Percentiles rank a stretch among this genome's conserved stretches.
Evolutionary conservation across 2,888 invertebrate species (phyloP).

Genomic region (Scrobipalpa atriplicella): DNA sequence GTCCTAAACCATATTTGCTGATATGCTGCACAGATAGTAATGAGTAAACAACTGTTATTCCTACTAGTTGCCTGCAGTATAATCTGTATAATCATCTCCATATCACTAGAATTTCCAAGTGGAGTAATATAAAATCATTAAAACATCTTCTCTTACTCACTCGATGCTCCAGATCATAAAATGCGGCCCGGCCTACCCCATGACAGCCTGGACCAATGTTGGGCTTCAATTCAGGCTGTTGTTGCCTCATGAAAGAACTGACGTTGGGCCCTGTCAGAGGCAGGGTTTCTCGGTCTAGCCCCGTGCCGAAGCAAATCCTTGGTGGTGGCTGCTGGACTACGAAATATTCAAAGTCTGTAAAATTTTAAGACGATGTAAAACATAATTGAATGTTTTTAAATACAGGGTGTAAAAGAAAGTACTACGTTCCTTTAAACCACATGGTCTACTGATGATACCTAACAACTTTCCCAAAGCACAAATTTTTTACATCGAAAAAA

Average conservation of each 20-base stretch:
- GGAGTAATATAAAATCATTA: neutral
- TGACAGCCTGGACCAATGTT: constrained; percentile 64
- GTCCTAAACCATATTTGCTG: constrained; percentile 62
- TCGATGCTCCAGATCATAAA: constrained; percentile 62
- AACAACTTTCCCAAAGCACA: too few relatives aligned
- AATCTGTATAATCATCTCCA: too few relatives aligned
- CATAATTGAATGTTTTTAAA: too few relatives aligned
- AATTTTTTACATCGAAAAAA: too few relatives aligned
- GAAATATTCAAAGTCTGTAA: constrained; percentile 81
- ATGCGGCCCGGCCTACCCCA: constrained; percentile 58
- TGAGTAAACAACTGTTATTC: neutral
- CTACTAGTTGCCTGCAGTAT: too few relatives aligned
- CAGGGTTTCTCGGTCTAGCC: constrained; percentile 69
- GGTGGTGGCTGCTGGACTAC: constrained; percentile 73
- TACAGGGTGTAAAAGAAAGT: too few relatives aligned
- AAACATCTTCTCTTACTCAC: constrained; percentile 47
- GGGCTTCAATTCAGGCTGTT: constrained; percentile 52
- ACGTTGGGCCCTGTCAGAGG: constrained; percentile 68
- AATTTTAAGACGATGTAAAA: neutral
- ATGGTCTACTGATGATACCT: too few relatives aligned
- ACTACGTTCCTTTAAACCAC: too few relatives aligned
- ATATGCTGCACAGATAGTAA: constrained; percentile 50
- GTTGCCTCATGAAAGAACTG: constrained; percentile 76
- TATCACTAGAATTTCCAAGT: too few relatives aligned
- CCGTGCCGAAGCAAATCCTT: constrained; percentile 78